Percentiles rank a stretch among this genome's conserved stretches.
These are phyloP conservation scores for Drosophila parvula DNA, from an alignment of 1,140 invertebrate genomes.

Conservation along the genomic window DNA sequence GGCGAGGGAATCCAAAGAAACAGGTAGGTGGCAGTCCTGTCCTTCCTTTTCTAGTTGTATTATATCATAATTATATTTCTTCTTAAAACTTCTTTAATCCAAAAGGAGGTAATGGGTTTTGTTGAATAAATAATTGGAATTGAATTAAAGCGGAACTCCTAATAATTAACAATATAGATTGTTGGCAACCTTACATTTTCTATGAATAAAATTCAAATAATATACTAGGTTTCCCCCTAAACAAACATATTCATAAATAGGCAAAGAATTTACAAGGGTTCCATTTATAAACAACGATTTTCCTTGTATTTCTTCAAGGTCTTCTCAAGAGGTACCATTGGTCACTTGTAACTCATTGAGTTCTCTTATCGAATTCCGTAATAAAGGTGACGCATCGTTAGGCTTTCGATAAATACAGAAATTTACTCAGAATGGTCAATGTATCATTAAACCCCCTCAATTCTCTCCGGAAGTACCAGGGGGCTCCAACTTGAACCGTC, in stretches of 20 bases:
- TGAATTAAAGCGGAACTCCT: no score
- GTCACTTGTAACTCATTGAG: not conserved
- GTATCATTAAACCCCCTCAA: not conserved
- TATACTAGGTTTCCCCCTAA: not conserved
- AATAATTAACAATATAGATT: no score
- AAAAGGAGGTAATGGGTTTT: no score
- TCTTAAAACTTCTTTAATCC: not conserved
- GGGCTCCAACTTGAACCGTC: no score
- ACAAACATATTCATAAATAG: not conserved
- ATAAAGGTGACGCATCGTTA: constrained; percentile 12
- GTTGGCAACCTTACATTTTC: no score
- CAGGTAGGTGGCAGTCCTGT: constrained; percentile 31
- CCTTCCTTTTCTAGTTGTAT: not conserved
- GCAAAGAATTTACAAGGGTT: no score
- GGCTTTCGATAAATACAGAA: constrained; percentile 7
- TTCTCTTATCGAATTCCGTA: not conserved
- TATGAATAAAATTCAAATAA: not conserved
- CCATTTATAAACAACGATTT: not conserved
- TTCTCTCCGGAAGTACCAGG: constrained; percentile 9
- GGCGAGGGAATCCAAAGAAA: constrained; percentile 58
- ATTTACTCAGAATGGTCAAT: constrained; percentile 13
- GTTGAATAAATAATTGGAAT: no score
- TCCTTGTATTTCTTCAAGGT: not conserved
- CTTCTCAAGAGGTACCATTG: not conserved
- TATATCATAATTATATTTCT: not conserved